A percentile compares a stretch with the other conserved stretches of the same genome.
Conservation (phyloP, 2,113 vertebrate genomes). For the Apteryx mantelli region DNA sequence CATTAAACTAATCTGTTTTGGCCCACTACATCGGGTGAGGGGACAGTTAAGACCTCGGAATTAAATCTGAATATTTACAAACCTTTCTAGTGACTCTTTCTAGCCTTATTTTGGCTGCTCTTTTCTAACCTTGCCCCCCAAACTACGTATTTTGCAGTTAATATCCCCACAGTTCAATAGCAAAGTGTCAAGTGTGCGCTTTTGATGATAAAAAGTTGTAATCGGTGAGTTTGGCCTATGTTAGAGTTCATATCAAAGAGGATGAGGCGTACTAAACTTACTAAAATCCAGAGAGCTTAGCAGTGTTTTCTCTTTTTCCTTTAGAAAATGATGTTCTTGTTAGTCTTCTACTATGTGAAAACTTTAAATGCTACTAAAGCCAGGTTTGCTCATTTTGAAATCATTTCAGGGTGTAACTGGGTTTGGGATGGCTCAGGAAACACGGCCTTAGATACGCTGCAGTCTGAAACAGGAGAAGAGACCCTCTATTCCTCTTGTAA, state of each 20-base stretch:
- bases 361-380: background rate
- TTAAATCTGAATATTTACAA: background rate
- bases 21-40: too few species aligned
- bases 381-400: background rate
- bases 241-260: background rate
- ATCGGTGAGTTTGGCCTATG: background rate
- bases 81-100: background rate
- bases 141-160: background rate
- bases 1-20: too few species aligned
- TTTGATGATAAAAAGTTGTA: background rate
- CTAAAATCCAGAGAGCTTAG: background rate
- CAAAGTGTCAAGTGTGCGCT: background rate
- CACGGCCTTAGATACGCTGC: background rate
- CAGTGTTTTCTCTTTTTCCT: background rate
- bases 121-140: background rate
- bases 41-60: background rate
- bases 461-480: background rate
- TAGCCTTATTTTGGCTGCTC: background rate
- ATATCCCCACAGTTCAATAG: background rate
- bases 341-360: background rate
- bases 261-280: background rate
- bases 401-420: background rate
- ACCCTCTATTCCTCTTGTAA: background rate
- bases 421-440: background rate
- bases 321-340: background rate